phyloP scores from a whole-genome alignment of 2,113 vertebrate genomes.

The Salvelinus alpinus region DNA sequence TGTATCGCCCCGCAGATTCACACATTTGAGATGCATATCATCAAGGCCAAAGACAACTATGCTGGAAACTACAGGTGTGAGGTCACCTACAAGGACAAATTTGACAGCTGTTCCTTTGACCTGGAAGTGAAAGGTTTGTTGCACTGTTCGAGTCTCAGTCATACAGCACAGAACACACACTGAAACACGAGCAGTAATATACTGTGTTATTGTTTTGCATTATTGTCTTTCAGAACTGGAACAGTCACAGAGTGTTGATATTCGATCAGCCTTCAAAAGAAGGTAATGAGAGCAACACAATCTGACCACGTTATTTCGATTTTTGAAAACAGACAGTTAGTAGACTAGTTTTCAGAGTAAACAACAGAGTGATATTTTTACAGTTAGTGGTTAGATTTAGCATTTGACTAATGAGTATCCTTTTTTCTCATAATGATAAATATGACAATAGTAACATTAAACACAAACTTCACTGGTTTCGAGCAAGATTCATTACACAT shows the following conservation, averaged over 20 bases:
- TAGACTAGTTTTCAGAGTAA: conserved; percentile 8
- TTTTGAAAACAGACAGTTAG: not conserved
- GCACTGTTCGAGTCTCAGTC: not conserved
- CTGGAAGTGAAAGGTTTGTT: conserved; percentile 89
- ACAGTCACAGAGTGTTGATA: conserved; percentile 86
- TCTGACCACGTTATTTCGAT: not conserved
- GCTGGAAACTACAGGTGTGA: conserved; percentile 96
- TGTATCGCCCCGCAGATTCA: conserved; percentile 78
- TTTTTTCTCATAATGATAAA: not conserved
- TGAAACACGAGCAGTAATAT: not conserved
- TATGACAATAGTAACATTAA: not conserved
- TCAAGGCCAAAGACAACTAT: conserved; percentile 96
- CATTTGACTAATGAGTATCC: too few relatives aligned
- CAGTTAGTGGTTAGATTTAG: too few relatives aligned
- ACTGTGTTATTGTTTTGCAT: conserved; percentile 15
- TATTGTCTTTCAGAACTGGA: conserved; percentile 80
- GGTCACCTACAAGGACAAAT: conserved; percentile 95
- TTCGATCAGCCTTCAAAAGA: conserved; percentile 98
- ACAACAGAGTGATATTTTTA: not conserved
- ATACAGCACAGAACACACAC: not conserved
- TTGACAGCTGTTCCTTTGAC: conserved; percentile 95
- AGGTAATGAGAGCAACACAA: conserved; percentile 80
- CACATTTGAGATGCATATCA: conserved; percentile 98
- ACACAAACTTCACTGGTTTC: not conserved
- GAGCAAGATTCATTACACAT: too few relatives aligned